phyloP scores from a whole-genome alignment of 2,113 vertebrate species.

The Struthio camelus region DNA sequence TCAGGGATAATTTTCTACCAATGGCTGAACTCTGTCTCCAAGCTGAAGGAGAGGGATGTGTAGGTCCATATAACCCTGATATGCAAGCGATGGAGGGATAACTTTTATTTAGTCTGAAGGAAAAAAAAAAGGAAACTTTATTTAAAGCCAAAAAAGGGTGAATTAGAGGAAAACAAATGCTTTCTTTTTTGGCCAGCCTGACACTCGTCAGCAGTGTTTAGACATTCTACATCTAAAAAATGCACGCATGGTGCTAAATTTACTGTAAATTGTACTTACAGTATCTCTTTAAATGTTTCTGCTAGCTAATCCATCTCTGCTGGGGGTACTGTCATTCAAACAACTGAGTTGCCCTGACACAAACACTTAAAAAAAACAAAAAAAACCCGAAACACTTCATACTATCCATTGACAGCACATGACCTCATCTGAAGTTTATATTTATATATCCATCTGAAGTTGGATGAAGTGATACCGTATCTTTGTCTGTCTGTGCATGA shows the following conservation, averaged over 20 bases:
- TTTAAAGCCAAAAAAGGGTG: not conserved
- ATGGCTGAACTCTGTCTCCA: not conserved
- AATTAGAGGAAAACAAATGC: not conserved
- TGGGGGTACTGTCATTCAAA: not conserved
- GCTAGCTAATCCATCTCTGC: not conserved
- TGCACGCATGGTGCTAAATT: not conserved
- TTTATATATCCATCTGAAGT: not conserved
- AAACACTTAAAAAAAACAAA: not conserved
- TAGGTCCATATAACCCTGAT: not conserved
- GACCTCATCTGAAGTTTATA: not conserved
- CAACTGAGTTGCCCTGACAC: not conserved
- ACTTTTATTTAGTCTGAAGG: not conserved
- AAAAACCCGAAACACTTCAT: no score
- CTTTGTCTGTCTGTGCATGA: no score
- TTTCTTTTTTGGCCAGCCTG: not conserved
- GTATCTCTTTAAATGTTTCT: not conserved
- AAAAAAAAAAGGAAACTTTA: not conserved
- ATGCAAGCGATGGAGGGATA: not conserved
- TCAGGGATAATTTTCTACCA: not conserved
- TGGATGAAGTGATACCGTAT: not conserved
- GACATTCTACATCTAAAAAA: not conserved
- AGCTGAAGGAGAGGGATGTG: not conserved
- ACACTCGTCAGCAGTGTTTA: not conserved
- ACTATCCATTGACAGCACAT: not conserved
- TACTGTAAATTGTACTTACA: not conserved